Conservation (phyloP, 2,797 vertebrate genomes). For the Aselliscus stoliczkanus region DNA sequence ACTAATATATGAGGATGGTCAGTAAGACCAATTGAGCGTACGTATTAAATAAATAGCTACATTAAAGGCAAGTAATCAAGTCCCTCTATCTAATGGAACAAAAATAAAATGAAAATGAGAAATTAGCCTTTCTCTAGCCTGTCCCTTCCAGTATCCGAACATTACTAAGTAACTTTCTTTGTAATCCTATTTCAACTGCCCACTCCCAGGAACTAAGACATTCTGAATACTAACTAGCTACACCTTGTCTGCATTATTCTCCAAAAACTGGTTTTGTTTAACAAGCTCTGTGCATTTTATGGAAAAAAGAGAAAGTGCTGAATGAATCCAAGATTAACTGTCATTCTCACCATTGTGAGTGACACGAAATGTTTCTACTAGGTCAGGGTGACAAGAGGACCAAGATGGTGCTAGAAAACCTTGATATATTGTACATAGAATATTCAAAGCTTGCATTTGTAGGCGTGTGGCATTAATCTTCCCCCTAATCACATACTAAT, state of each 20-base stretch:
- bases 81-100: not conserved
- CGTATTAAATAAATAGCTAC: not conserved
- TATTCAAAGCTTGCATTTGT: not conserved
- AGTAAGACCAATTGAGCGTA: not conserved
- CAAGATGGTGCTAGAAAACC: not conserved
- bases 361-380: not conserved
- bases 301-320: slow-evolving; percentile 10
- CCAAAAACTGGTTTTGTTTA: slow-evolving; percentile 37
- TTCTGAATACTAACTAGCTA: not conserved
- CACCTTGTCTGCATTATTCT: slow-evolving; percentile 23
- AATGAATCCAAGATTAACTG: slow-evolving; percentile 14
- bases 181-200: slow-evolving; percentile 5
- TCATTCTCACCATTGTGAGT: not conserved
- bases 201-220: not conserved
- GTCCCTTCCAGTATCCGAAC: not conserved
- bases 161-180: not conserved
- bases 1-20: not conserved
- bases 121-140: not conserved
- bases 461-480: not conserved
- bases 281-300: not conserved
- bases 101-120: not conserved
- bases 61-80: not conserved
- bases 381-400: not conserved
- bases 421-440: not conserved
- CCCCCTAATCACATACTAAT: not conserved